Percentiles rank a stretch among this genome's conserved stretches.
phyloP scores from a whole-genome alignment of 2,113 vertebrate genomes.

The Forbesichthys agassizii region DNA sequence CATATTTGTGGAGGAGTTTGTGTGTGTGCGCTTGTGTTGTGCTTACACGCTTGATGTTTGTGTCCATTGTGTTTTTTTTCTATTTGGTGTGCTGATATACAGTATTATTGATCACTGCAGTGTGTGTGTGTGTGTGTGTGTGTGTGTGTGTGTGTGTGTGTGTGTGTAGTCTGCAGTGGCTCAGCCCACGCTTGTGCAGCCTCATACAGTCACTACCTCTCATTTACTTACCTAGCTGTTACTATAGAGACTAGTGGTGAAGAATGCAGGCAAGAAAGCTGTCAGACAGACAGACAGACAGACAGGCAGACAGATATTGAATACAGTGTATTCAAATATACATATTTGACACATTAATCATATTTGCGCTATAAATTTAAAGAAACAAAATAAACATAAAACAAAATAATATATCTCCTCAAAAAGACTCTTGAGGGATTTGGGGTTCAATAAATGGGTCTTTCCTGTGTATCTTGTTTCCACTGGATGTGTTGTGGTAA shows the following conservation, averaged over 20 bases:
- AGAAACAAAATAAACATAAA: background rate
- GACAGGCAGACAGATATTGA: constrained; percentile 60
- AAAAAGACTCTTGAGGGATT: no score
- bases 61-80: background rate
- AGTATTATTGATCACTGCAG: background rate
- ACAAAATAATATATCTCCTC: no score
- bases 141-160: constrained; percentile 1
- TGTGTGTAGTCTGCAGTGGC: constrained; percentile 37
- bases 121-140: constrained; percentile 6
- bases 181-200: constrained; percentile 49
- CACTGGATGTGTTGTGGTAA: background rate
- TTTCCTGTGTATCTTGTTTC: background rate
- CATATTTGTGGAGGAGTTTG: background rate
- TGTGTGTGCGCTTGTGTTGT: background rate
- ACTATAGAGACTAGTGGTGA: constrained; percentile 69
- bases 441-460: background rate
- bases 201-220: constrained; percentile 49
- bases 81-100: background rate
- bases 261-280: constrained; percentile 55
- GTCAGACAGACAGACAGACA: constrained; percentile 54
- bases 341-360: no score
- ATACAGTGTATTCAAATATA: no score
- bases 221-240: constrained; percentile 71
- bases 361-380: no score
- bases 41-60: background rate